These are phyloP conservation scores for Rhaphigaster nebulosa DNA, from an alignment of 2,888 invertebrate species.

Conservation along the genomic window DNA sequence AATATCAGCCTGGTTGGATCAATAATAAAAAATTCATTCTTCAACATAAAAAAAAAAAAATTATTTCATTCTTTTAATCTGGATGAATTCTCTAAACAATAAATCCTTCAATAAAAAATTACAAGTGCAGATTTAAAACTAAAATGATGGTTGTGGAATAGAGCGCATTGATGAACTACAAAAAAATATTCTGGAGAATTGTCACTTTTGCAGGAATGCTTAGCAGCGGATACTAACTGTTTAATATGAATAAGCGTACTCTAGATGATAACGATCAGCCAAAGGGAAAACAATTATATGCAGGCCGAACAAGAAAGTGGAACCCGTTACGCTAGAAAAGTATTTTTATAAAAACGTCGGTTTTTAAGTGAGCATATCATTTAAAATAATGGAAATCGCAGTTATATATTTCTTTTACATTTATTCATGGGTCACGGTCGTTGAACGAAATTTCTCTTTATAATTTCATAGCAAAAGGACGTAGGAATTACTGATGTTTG, in stretches of 20 bases:
- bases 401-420: background rate
- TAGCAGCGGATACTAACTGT: background rate
- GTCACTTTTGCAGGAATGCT: background rate
- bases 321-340: background rate
- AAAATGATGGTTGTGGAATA: too few relatives aligned
- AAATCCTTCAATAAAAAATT: too few relatives aligned
- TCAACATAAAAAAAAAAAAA: too few relatives aligned
- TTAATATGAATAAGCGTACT: background rate
- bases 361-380: background rate
- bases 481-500: background rate
- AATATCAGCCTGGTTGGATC: too few relatives aligned
- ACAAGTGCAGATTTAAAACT: too few relatives aligned
- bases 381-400: conserved; percentile 17
- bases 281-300: background rate
- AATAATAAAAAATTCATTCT: too few relatives aligned
- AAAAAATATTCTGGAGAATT: background rate
- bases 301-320: conserved; percentile 2
- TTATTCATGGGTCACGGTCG: conserved; percentile 22
- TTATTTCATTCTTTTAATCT: too few relatives aligned
- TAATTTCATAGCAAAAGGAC: background rate
- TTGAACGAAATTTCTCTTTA: background rate
- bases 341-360: background rate
- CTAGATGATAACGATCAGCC: background rate
- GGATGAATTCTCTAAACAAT: too few relatives aligned
- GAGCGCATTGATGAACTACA: too few relatives aligned